A percentile compares a stretch with the other conserved stretches of the same genome.
These are phyloP conservation scores for Sceloporus tristichus DNA, from an alignment of 2,113 vertebrate genomes.

Conservation along the genomic window DNA sequence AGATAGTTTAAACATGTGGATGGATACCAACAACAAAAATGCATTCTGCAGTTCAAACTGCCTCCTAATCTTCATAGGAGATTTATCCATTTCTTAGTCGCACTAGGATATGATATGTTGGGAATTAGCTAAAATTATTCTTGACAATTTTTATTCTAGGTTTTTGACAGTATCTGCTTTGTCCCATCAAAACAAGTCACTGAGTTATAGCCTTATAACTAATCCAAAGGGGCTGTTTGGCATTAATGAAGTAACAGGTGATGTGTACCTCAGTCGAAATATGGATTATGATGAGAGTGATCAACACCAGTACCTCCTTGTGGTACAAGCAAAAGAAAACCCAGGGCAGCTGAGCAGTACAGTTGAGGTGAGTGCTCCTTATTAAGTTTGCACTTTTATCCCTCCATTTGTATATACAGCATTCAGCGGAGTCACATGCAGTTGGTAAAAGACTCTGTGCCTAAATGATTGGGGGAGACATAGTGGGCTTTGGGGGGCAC, in stretches of 20 bases:
- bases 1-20: not conserved
- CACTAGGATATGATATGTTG: not conserved
- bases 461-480: too few relatives aligned
- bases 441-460: too few relatives aligned
- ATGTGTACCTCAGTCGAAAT: conserved; percentile 81
- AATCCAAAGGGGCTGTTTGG: conserved; percentile 89
- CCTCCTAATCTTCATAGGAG: not conserved
- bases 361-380: conserved; percentile 79
- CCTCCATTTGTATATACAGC: too few relatives aligned
- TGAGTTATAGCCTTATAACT: conserved; percentile 87
- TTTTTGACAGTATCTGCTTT: conserved; percentile 85
- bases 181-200: conserved; percentile 87
- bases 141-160: conserved; percentile 63
- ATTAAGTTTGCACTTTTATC: not conserved
- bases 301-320: conserved; percentile 84
- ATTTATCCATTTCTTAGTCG: not conserved
- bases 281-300: conserved; percentile 89
- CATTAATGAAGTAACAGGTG: conserved; percentile 81
- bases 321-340: conserved; percentile 84
- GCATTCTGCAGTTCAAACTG: not conserved
- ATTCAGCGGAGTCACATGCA: too few relatives aligned
- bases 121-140: too few relatives aligned
- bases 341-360: conserved; percentile 82
- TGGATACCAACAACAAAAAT: not conserved
- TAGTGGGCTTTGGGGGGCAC: too few relatives aligned